These are phyloP conservation scores for Thaumetopoea pityocampa DNA, from an alignment of 1,140 invertebrate genomes.

Conservation along the genomic window DNA sequence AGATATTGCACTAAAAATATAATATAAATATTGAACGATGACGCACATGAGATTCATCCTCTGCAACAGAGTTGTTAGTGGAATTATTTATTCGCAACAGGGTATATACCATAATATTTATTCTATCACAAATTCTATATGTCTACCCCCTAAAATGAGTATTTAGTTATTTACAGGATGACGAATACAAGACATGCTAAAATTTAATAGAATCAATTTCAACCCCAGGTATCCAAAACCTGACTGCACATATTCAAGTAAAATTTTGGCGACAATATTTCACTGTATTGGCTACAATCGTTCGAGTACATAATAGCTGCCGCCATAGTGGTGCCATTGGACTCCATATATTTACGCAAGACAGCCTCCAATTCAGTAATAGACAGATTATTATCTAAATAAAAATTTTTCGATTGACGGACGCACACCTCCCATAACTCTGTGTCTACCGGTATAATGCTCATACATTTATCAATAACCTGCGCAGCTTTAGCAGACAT, in stretches of 20 bases:
- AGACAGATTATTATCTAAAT: constrained; percentile 49
- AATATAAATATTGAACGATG: too few species aligned
- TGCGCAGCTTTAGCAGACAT: constrained; percentile 41
- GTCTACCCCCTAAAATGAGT: too few species aligned
- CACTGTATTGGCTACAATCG: constrained; percentile 55
- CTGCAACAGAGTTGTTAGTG: too few species aligned
- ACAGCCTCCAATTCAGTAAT: constrained; percentile 49
- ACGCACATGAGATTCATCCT: too few species aligned
- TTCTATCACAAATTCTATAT: too few species aligned
- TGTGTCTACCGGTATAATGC: constrained; percentile 53
- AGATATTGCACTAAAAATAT: too few species aligned
- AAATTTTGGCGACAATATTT: constrained; percentile 59
- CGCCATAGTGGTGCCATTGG: constrained; percentile 53
- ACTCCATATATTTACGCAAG: constrained; percentile 59
- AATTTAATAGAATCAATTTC: constrained; percentile 14
- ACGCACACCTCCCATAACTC: constrained; percentile 60
- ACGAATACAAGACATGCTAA: not conserved
- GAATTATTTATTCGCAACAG: too few species aligned
- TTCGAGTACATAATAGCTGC: constrained; percentile 62
- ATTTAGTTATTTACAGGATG: too few species aligned
- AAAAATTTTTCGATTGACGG: constrained; percentile 53
- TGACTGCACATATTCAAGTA: constrained; percentile 64
- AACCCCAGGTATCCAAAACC: constrained; percentile 61
- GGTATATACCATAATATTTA: too few species aligned
- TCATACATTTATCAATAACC: constrained; percentile 57